Evolutionary conservation across 2,888 invertebrate genomes (phyloP), one percentile per base, ranked within the genome.

Genomic region (Pollenia griseotomentosa): DNA sequence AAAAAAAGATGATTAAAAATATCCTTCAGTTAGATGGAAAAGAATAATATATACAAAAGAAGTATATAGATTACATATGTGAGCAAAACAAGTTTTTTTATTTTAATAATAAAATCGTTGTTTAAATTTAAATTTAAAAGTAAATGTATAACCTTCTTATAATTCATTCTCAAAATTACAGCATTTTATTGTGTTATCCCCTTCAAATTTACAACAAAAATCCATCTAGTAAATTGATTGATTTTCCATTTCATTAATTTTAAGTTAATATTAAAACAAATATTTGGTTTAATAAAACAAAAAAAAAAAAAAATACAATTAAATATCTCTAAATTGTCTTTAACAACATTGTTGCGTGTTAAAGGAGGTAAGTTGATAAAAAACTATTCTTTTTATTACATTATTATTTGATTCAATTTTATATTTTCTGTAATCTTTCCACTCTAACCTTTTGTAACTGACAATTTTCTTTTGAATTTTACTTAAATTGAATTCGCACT

Each of bases 351-450:
- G 11, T 73, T 57, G 9, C 40, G 19, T 71, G 55, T 71, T 59
- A 68, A 59, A 16, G 48, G 2, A 59, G 81, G 81, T 81, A 73
- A 81, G 81, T 81, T 5, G 33, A 16, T 7, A 3, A 9, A 16
- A 61, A 33, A 10, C 4, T n/a, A 5, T 42, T 19, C 11, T 44
- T 19, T 44, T 71, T 71, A 12, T 48, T 33, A 11, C 8, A 19
- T 55, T 4, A 5, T 55, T 48, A 19, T 44, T 40, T 42, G 33
- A 6, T 61, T 44, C 0, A 33, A 14, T 46, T 16, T 48, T 19
- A n/a, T 48, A 46, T 33, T 57, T 68, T 11, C n/a, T 19, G 9
- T 12, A 19, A 3, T 33, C 46, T 33, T 16, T 42, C 4, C 9
- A 8, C 48, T 46, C 19, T 23, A 23, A 65, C 11, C 1, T 46